Evolutionary conservation across 2,113 vertebrate genomes (phyloP).

Genomic region (Sciurus niger): DNA sequence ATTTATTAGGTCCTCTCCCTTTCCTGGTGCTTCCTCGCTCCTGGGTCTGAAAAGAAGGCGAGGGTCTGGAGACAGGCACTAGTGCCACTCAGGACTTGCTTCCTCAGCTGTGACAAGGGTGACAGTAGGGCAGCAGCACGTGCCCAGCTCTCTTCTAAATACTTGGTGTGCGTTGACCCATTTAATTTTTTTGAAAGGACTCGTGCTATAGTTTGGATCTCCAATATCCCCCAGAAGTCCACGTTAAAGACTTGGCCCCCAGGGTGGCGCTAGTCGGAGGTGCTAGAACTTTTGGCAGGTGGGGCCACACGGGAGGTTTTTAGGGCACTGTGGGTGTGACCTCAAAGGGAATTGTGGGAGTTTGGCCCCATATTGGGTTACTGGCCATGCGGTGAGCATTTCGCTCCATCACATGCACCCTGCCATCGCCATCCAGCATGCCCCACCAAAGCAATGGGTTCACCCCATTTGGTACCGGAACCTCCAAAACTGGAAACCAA

Average conservation of each 20-base stretch:
- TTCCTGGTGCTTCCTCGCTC: background rate
- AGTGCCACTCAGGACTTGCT: accelerated
- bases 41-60: background rate
- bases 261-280: background rate
- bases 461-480: background rate
- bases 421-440: background rate
- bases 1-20: background rate
- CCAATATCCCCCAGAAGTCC: background rate
- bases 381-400: background rate
- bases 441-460: too few relatives aligned
- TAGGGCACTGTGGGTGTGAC: too few relatives aligned
- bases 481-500: background rate
- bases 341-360: background rate
- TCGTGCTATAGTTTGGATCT: background rate
- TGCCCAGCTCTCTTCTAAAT: background rate
- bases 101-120: background rate
- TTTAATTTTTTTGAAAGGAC: background rate
- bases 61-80: background rate
- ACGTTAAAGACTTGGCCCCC: background rate
- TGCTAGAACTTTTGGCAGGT: background rate
- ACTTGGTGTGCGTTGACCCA: too few relatives aligned
- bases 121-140: accelerated
- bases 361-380: too few relatives aligned
- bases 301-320: too few relatives aligned
- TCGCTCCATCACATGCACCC: background rate